phyloP scores from a whole-genome alignment of 2,888 invertebrate species.

The Drosophila maculinotata region DNA sequence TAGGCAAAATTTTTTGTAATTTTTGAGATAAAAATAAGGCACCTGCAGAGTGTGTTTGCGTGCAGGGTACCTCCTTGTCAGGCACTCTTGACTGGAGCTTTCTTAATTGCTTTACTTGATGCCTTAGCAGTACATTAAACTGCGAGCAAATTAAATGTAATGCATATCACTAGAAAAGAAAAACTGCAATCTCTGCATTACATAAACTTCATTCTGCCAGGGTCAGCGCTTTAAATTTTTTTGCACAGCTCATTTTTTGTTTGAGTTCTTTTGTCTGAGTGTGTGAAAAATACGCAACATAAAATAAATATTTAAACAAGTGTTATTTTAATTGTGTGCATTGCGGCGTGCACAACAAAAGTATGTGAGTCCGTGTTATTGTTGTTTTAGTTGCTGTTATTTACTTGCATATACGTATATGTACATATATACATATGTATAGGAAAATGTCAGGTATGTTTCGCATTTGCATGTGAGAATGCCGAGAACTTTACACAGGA shows the following conservation, averaged over 20 bases:
- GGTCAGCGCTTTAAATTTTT: slow-evolving; percentile 60
- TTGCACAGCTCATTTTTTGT: slow-evolving; percentile 29
- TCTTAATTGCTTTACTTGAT: too few relatives aligned
- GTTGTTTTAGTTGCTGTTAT: slow-evolving; percentile 51
- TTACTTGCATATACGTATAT: slow-evolving; percentile 28
- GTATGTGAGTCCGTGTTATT: slow-evolving; percentile 15
- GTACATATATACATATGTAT: slow-evolving; percentile 4
- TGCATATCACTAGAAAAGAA: slow-evolving; percentile 2
- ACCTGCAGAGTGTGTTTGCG: too few relatives aligned
- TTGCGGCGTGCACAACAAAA: slow-evolving; percentile 43
- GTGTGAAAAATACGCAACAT: slow-evolving; percentile 38
- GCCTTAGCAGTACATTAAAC: slow-evolving; percentile 12
- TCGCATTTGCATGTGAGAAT: slow-evolving; percentile 32
- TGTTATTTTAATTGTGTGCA: slow-evolving; percentile 77
- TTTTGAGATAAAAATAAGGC: too few relatives aligned
- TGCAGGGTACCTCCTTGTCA: too few relatives aligned
- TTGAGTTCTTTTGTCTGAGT: slow-evolving; percentile 4
- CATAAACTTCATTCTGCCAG: slow-evolving; percentile 32
- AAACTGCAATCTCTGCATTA: slow-evolving; percentile 31
- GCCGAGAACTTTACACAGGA: slow-evolving; percentile 16
- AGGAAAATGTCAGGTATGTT: slow-evolving; percentile 23
- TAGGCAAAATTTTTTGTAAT: too few relatives aligned
- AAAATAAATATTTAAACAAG: slow-evolving; percentile 77
- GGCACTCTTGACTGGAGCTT: too few relatives aligned
- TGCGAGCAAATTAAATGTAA: slow-evolving; percentile 9